Evolutionary conservation across 2,113 vertebrate genomes (phyloP).

Genomic region (Dipodomys ordii): DNA sequence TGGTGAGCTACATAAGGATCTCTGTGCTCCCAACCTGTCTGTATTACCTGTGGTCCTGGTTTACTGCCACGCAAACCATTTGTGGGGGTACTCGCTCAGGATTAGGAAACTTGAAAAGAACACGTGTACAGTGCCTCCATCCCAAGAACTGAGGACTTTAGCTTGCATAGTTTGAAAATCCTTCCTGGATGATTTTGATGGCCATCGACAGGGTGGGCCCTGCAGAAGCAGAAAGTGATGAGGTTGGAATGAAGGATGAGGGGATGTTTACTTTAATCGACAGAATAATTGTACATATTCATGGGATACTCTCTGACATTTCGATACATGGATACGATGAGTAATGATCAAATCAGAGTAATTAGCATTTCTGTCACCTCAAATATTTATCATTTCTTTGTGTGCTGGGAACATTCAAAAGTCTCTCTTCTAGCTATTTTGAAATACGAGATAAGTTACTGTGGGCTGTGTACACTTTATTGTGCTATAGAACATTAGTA

Average conservation of each 20-base stretch:
- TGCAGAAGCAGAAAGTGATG: not conserved
- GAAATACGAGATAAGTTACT: not conserved
- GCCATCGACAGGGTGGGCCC: too few relatives aligned
- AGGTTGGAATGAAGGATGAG: not conserved
- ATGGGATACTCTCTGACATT: not conserved
- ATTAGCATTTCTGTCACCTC: slow-evolving; percentile 23
- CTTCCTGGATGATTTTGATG: not conserved
- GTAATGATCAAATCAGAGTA: not conserved
- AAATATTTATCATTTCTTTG: slow-evolving; percentile 25
- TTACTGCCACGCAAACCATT: not conserved
- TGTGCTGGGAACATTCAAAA: not conserved
- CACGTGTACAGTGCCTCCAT: not conserved
- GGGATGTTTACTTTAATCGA: not conserved
- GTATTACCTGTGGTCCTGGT: not conserved
- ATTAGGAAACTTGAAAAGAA: not conserved
- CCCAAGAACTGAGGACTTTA: not conserved
- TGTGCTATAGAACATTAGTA: not conserved
- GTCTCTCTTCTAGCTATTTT: not conserved
- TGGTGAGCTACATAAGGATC: not conserved
- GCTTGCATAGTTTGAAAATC: not conserved
- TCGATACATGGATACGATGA: not conserved
- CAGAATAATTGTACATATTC: not conserved
- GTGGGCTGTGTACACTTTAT: not conserved
- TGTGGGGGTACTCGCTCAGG: not conserved
- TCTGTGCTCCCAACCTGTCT: not conserved